Percentiles rank a stretch among this genome's conserved stretches.
Evolutionary conservation across 2,888 invertebrate genomes (phyloP).

Genomic region (Eurytoma adleriae): DNA sequence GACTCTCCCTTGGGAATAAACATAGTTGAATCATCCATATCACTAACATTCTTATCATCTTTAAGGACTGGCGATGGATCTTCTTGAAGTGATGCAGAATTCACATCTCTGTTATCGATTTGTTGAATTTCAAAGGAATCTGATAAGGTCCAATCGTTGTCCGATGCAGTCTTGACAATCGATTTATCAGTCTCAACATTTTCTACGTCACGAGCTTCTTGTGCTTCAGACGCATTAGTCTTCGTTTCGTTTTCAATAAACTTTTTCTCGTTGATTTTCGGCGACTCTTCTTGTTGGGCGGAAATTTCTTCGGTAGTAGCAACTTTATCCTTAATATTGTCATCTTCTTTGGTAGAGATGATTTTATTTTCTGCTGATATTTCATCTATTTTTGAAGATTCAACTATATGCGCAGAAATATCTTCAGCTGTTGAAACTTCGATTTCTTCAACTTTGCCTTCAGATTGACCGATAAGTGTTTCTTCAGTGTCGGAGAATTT

Average conservation of each 20-base stretch:
- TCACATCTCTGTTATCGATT: constrained; percentile 15
- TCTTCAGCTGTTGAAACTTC: neutral
- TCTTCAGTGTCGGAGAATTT: too few relatives aligned
- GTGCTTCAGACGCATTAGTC: neutral
- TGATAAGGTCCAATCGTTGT: constrained; percentile 64
- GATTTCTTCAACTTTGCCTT: constrained; percentile 13
- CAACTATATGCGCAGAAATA: neutral
- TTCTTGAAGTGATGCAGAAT: neutral
- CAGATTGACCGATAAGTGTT: too few relatives aligned
- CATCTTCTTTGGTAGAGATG: constrained; percentile 11
- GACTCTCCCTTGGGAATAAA: constrained; percentile 68
- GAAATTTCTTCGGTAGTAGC: constrained; percentile 22
- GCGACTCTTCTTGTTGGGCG: neutral
- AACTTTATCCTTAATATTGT: constrained; percentile 2
- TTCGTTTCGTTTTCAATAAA: neutral
- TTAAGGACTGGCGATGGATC: constrained; percentile 30
- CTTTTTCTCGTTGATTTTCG: neutral
- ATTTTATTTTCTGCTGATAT: constrained; percentile 28
- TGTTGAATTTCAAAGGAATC: constrained; percentile 62
- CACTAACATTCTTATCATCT: constrained; percentile 47
- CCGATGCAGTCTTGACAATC: constrained; percentile 45
- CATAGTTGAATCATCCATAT: constrained; percentile 61
- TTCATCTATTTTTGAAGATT: constrained; percentile 5
- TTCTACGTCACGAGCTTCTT: constrained; percentile 14
- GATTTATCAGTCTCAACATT: constrained; percentile 33